Base-by-base conservation (phyloP, 2,888 invertebrate species). In the Bellardia pandia region DNA sequence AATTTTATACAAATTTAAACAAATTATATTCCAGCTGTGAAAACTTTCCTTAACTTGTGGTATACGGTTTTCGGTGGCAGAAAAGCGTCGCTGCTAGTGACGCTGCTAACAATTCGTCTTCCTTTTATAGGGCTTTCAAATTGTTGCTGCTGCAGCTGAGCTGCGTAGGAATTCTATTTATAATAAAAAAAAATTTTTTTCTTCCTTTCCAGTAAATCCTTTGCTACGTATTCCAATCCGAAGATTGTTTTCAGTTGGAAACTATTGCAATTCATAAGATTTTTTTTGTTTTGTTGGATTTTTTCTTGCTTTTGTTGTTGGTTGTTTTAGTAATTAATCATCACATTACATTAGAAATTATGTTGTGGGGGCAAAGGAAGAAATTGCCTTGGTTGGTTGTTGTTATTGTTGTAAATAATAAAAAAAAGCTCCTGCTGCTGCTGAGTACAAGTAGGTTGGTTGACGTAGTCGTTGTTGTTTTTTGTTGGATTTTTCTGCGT, bases 151-250 rank as follows among this genome's bases (percentile, higher is more conserved):
- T 86, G 80, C 74, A 62, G 71, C 53, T 68, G 84, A 87, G 89
- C 89, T 90, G 90, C 89, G 88, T 89, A 90, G 89, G 89, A 90
- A 88, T 90, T 86, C 82, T 86, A 84, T 84, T 86, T 88, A 33
- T 89, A 69, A n/a, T 58, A 69, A 51, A 0, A 56, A 30, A 81
- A 88, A 77, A 79, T 56, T 80, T 88, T 68, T 83, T 86, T 84
- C 69, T 68, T 69, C 69, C 62, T 76, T 45, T 45, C 13, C 13
- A 6, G 51, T 56, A 68, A 78, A 86, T 80, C 74, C 68, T 85
- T 80, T 83, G 33, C 42, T 37, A 9, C 16, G 48, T 14, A 69
- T 30, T 72, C 23, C 78, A 85, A 86, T 80, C 82, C 79, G 58
- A 51, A 30, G 80, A 85, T 88, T 82, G 66, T 69, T 72, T 37